These are phyloP conservation scores for Folsomia manolachei DNA, from an alignment of 2,888 invertebrate genomes.

Conservation along the genomic window DNA sequence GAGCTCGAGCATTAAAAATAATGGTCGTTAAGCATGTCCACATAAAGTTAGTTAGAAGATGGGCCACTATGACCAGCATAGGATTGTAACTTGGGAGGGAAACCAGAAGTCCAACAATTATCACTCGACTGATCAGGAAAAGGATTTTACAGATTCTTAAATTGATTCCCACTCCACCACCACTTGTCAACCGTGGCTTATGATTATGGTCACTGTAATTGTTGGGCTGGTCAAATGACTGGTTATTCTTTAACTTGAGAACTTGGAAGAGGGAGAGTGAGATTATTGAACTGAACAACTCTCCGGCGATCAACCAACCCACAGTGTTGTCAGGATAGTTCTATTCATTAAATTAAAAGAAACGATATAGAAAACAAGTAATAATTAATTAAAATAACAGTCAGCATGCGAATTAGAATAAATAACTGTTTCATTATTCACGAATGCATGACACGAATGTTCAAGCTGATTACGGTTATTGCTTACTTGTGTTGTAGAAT, in stretches of 20 bases:
- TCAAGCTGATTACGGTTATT: background rate
- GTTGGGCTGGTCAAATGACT: background rate
- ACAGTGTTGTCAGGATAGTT: background rate
- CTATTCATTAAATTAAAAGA: background rate
- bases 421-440: too few species aligned
- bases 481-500: background rate
- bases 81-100: background rate
- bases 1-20: background rate
- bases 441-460: background rate
- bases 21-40: background rate
- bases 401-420: too few species aligned
- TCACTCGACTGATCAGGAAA: conserved; percentile 14
- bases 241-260: background rate
- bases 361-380: background rate
- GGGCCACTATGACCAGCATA: background rate
- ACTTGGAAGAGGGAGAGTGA: background rate
- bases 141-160: conserved; percentile 11
- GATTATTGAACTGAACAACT: conserved; percentile 8
- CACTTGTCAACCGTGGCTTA: background rate
- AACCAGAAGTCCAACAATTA: background rate
- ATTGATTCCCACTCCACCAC: background rate
- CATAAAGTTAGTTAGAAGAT: background rate
- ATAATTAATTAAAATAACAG: too few species aligned
- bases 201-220: background rate
- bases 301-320: conserved; percentile 12